Evolutionary conservation across 2,797 vertebrate genomes (phyloP), one percentile per base, ranked within the genome.

Genomic region (Gymnothorax javanicus): DNA sequence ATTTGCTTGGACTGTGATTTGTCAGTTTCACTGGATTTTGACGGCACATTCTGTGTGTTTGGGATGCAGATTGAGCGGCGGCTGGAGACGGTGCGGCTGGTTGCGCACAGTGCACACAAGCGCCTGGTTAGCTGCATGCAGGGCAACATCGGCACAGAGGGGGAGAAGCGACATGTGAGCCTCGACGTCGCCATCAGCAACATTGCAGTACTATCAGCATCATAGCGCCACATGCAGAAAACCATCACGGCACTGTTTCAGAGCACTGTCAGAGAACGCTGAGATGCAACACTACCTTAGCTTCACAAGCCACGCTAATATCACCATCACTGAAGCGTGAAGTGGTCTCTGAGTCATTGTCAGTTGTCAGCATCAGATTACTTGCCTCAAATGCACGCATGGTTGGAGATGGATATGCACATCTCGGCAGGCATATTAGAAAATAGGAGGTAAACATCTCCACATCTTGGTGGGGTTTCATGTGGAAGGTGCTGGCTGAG

Each of bases 131-230:
- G 92, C 0, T 99, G 98, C 90, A 95, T 99, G 90, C 99, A 99
- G 93, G 97, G 98, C 87, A 97, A 97, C 75, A 93, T 96, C 20
- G 97, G 98, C 86, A 96, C 96, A 0, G 99, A 99, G n/a, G 87
- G 94, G 0, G 99, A 99, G 54, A 98, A 97, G 93, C 97, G 98
- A 97, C 97, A 98, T 0, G 98, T 99, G 90, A 97, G 97, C 96
- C 25, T 8, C 7, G 17, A 0, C 50, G 15, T 54, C 75, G 2
- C 75, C 7, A 20, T 43, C 27, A 27, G 50, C 17, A 15, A 20
- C 75, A 23, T 7, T n/a, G 15, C 50, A 20, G 52, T 7, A 20
- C 20, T 1, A 52, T 27, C 17, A 8, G 52, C 25, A 52, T 7
- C 5, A 2, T 17, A 79, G 15, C 13, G 17, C 50, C 4, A 75